Base-by-base conservation (phyloP, 2,888 invertebrate species). In the Polydrusus tereticollis region DNA sequence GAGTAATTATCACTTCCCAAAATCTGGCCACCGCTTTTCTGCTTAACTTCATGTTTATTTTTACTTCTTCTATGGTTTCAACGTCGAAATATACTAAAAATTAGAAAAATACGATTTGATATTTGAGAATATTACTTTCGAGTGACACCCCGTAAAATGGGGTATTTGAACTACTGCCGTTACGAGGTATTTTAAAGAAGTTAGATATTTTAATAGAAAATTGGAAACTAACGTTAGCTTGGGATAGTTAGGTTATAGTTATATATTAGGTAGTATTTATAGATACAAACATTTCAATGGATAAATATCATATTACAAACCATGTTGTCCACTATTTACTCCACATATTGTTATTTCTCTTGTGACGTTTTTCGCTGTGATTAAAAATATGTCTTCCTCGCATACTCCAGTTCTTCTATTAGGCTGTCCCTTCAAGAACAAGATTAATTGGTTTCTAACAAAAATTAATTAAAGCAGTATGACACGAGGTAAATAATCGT, bases 311-410 rank as follows among this genome's bases (percentile, higher is more conserved):
- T 2, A 41, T 21, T 55, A 64, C 38, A 88, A 84, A 94, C 95
- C 87, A 79, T 95, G 95, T 79, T 95, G 95, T 12, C 94, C 94
- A 80, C 92, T 94, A 81, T 95, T 95, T 81, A 93, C 91, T 0
- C 95, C 95, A 81, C 95, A 95, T 8, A 95, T 78, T 12, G 88
- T 89, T 75, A 94, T 87, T 64, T 88, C 88, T 59, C 87, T 88
- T 0, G 87, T 86, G 16, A 86, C 87, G 3, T 89, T 90, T 0
- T 90, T 91, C 0, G 90, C 90, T 16, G 83, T 84, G 72, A 93
- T 82, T 1, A 87, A 84, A 84, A 92, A 91, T 6, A 90, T 86
- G 80, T 95, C 95, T 50, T 92, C 92, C 77, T 94, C 93, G 78
- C 95, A 95, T 38, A 91, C 89, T 0, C 95, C 95, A 0, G 93